Conservation (phyloP, 2,113 vertebrate genomes). For the Caloenas nicobarica region DNA sequence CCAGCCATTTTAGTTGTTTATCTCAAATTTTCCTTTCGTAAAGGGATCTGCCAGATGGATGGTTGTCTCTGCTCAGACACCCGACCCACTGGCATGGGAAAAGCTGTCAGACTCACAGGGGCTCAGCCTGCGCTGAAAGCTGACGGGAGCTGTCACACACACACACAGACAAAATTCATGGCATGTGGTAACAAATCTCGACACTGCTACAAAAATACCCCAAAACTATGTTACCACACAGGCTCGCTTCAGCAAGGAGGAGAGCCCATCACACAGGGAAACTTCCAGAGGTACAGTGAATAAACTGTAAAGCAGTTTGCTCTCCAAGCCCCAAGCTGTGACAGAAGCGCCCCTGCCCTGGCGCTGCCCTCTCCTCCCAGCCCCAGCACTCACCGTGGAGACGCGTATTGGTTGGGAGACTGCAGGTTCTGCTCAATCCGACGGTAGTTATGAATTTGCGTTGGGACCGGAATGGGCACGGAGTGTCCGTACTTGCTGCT, state of each 20-base stretch:
- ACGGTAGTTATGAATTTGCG: slow-evolving; percentile 92
- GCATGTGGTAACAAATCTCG: background rate
- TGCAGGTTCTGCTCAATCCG: slow-evolving; percentile 91
- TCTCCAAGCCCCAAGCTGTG: background rate
- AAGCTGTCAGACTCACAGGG: background rate
- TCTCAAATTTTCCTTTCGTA: slow-evolving; percentile 22
- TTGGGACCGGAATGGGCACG: slow-evolving; percentile 91
- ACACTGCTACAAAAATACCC: background rate
- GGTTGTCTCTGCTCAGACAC: background rate
- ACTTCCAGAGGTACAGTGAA: background rate
- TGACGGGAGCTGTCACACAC: background rate
- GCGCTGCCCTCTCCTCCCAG: accelerated
- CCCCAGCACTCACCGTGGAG: slow-evolving; percentile 73
- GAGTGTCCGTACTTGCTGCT: slow-evolving; percentile 80
- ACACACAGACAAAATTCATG: background rate
- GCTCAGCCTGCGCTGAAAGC: background rate
- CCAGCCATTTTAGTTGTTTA: slow-evolving; percentile 25
- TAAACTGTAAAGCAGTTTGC: background rate
- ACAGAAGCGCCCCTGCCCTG: background rate
- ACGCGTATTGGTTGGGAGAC: slow-evolving; percentile 76
- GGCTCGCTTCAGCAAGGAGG: background rate
- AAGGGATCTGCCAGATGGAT: background rate
- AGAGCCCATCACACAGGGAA: background rate
- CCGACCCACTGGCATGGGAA: background rate
- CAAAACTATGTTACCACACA: background rate